Base-by-base conservation (phyloP, 2,888 invertebrate species). In the Coelogynopora nodosa region DNA sequence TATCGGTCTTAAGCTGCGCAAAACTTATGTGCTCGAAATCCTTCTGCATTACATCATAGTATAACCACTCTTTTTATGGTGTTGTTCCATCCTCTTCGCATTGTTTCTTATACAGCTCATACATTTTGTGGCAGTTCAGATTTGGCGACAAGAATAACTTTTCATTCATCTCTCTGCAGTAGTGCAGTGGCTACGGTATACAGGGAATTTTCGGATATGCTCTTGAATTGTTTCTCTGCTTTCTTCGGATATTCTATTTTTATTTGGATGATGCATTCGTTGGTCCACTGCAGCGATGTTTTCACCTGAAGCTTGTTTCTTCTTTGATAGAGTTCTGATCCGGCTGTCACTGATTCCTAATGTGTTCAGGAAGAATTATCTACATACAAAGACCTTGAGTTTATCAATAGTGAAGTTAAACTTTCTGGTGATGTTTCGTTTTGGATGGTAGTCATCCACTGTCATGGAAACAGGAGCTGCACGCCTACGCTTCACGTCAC, bases 1-100 rank as follows among this genome's bases (percentile, higher is more conserved):
- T 82, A 31, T 82, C 23, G 30, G 82, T 82, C 82, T 82, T 82
- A 82, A 82, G 82, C 30, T 29, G 31, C n/a, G 82, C 82, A 31
- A 82, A 82, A 31, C 30, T 31, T 23, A 82, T 31, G 30, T 74
- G 74, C 74, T 74, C 49, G 18, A 49, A 49, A 49, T 49, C 49
- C 49, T 49, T 49, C 5, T 18, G 18, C 49, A 49, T 49, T 10
- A 49, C 49, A 49, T 49, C 49, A 49, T 49, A 49, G 18, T 49
- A 49, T 49, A 49, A 18, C 49, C 49, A 49, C 49, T 49, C 49
- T 49, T 49, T 49, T 18, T 10, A 49, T 49, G 49, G 49, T 49
- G 49, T 10, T 10, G 49, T 49, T 49, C 49, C 49, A 49, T 49
- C 49, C 18, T 49, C 18, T 18, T 49, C 18, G 49, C 49, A 49